Evolutionary conservation across 2,888 invertebrate genomes (phyloP).

Genomic region (Portevinia maculata): DNA sequence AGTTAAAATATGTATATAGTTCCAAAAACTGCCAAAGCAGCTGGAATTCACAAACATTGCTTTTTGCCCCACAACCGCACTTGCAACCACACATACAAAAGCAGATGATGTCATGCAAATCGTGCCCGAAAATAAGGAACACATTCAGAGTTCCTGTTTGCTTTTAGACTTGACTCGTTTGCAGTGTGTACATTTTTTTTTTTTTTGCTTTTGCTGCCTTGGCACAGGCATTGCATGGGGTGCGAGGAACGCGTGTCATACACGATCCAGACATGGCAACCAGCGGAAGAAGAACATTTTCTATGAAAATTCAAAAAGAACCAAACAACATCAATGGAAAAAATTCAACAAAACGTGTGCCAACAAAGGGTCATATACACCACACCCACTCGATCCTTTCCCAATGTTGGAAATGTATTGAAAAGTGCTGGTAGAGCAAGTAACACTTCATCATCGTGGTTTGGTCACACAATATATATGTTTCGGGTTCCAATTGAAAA

Average conservation of each 20-base stretch:
- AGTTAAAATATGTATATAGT: constrained; percentile 52
- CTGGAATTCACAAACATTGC: constrained; percentile 48
- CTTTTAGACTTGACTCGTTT: constrained; percentile 20
- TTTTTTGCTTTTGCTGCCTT: constrained; percentile 29
- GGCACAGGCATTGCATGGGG: constrained; percentile 61
- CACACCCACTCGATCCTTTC: neutral
- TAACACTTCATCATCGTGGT: constrained; percentile 44
- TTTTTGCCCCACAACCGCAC: neutral
- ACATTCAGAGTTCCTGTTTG: constrained; percentile 35
- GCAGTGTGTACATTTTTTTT: constrained; percentile 20
- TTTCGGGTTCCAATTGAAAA: constrained; percentile 18
- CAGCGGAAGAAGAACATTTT: constrained; percentile 36
- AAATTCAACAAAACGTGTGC: constrained; percentile 41
- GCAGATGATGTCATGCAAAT: constrained; percentile 64
- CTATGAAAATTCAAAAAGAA: constrained; percentile 13
- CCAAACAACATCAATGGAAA: constrained; percentile 20
- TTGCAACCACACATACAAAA: constrained; percentile 1
- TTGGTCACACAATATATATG: constrained; percentile 46
- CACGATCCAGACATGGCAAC: constrained; percentile 63
- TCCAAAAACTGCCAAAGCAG: constrained; percentile 48
- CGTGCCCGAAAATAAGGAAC: constrained; percentile 45
- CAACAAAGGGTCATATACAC: constrained; percentile 53
- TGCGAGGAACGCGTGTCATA: constrained; percentile 68
- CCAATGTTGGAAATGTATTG: neutral
- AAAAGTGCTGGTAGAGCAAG: constrained; percentile 31